Conservation (phyloP, 2,113 vertebrate species). For the Crotalus helleri region DNA sequence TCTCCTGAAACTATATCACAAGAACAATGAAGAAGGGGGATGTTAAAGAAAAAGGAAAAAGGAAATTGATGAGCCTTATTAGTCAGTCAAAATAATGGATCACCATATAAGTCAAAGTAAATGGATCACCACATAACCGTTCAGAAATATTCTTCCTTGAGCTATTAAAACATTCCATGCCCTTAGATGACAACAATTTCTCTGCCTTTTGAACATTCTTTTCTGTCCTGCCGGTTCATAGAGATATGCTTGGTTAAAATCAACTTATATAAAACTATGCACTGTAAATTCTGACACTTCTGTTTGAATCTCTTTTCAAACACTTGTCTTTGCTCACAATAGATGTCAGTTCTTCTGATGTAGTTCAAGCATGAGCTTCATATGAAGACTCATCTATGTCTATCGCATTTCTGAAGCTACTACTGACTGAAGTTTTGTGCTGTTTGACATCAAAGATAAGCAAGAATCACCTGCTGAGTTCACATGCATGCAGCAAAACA, state of each 20-base stretch:
- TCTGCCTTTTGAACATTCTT: slow-evolving; percentile 89
- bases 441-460: slow-evolving; percentile 94
- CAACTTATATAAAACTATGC: slow-evolving; percentile 97
- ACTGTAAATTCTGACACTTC: slow-evolving; percentile 95
- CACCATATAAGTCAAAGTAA: slow-evolving; percentile 76
- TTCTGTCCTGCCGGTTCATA: slow-evolving; percentile 94
- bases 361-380: slow-evolving; percentile 88
- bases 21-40: background rate
- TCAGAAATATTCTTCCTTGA: slow-evolving; percentile 84
- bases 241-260: slow-evolving; percentile 97
- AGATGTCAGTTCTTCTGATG: slow-evolving; percentile 98
- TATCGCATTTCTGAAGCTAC: slow-evolving; percentile 94
- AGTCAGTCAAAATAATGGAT: slow-evolving; percentile 85
- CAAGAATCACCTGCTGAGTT: slow-evolving; percentile 96
- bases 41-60: slow-evolving; percentile 44
- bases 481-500: slow-evolving; percentile 95
- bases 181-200: slow-evolving; percentile 92
- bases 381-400: slow-evolving; percentile 89
- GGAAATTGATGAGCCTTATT: slow-evolving; percentile 79
- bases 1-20: slow-evolving; percentile 57
- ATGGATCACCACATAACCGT: slow-evolving; percentile 84
- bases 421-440: slow-evolving; percentile 94
- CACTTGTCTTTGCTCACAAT: slow-evolving; percentile 98
- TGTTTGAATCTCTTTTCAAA: slow-evolving; percentile 98
- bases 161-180: slow-evolving; percentile 87